A percentile compares a stretch with the other conserved stretches of the same genome.
Conservation (phyloP, 2,797 vertebrate genomes). For the Parauchenoglanis punctatus region DNA sequence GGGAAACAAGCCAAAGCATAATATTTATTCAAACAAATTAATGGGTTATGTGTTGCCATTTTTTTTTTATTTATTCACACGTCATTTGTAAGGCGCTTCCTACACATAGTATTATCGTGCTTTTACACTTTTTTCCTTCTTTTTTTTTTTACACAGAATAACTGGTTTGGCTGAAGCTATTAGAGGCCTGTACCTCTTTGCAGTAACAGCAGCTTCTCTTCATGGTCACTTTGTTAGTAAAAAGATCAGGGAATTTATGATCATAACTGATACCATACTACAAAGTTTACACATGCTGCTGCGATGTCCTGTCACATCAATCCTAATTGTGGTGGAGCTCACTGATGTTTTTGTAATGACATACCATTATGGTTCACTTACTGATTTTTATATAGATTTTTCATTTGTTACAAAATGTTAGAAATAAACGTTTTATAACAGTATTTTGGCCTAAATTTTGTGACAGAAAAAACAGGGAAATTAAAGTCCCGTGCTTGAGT, state of each 20-base stretch:
- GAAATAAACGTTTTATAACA: neutral
- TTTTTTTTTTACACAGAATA: neutral
- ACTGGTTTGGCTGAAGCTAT: neutral
- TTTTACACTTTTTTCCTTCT: neutral
- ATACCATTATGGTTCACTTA: too few species aligned
- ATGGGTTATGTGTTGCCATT: neutral
- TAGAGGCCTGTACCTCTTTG: neutral
- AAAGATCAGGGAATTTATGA: neutral
- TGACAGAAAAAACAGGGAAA: neutral
- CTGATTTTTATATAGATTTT: too few species aligned
- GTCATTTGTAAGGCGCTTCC: constrained; percentile 1
- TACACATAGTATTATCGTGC: neutral
- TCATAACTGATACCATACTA: neutral
- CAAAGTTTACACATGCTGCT: neutral
- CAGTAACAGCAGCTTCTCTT: neutral
- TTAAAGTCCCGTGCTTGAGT: neutral
- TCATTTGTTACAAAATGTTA: neutral
- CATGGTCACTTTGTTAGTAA: neutral
- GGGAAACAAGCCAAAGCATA: neutral
- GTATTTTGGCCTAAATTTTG: neutral
- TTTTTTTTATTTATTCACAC: neutral
- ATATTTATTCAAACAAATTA: neutral
- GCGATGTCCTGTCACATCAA: neutral
- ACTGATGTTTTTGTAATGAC: too few species aligned
- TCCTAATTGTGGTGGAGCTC: neutral